phyloP scores from a whole-genome alignment of 2,888 invertebrate genomes.

The Geotrupes spiniger region DNA sequence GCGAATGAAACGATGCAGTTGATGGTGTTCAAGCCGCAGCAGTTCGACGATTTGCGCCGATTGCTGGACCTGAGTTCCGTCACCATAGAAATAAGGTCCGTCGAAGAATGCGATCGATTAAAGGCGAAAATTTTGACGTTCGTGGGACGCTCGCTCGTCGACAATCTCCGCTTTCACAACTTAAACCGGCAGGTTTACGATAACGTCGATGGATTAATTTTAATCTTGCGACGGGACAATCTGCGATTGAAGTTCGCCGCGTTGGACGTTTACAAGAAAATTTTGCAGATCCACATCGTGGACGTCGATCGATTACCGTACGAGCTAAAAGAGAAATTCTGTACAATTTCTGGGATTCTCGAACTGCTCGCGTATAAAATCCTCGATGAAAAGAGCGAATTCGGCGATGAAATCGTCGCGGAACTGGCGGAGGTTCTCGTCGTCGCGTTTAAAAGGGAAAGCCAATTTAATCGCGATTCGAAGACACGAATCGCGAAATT shows the following conservation, averaged over 20 bases:
- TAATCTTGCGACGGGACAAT: slow-evolving; percentile 29
- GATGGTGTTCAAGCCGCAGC: slow-evolving; percentile 52
- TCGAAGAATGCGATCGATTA: slow-evolving; percentile 31
- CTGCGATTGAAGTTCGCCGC: slow-evolving; percentile 32
- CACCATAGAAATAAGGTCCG: slow-evolving; percentile 35
- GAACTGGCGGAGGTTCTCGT: slow-evolving; percentile 29
- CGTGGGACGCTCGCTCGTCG: slow-evolving; percentile 33
- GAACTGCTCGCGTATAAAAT: slow-evolving; percentile 38
- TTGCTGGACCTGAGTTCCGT: slow-evolving; percentile 39
- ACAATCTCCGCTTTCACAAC: slow-evolving; percentile 22
- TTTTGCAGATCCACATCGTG: slow-evolving; percentile 21
- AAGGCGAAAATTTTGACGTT: slow-evolving; percentile 38
- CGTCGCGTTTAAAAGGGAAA: slow-evolving; percentile 8
- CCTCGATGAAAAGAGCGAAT: slow-evolving; percentile 28
- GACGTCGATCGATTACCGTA: slow-evolving; percentile 22
- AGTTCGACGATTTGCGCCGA: slow-evolving; percentile 40
- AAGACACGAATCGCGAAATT: slow-evolving; percentile 10
- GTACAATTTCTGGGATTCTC: slow-evolving; percentile 29
- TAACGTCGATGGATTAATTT: slow-evolving; percentile 34
- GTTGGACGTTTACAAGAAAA: slow-evolving; percentile 33
- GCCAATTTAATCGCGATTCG: slow-evolving; percentile 6
- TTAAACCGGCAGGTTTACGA: slow-evolving; percentile 28
- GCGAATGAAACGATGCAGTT: slow-evolving; percentile 43
- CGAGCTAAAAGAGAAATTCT: slow-evolving; percentile 27
- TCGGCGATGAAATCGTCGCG: slow-evolving; percentile 21